A percentile compares a stretch with the other conserved stretches of the same genome.
phyloP scores from a whole-genome alignment of 2,888 invertebrate genomes.

The Merodon equestris region DNA sequence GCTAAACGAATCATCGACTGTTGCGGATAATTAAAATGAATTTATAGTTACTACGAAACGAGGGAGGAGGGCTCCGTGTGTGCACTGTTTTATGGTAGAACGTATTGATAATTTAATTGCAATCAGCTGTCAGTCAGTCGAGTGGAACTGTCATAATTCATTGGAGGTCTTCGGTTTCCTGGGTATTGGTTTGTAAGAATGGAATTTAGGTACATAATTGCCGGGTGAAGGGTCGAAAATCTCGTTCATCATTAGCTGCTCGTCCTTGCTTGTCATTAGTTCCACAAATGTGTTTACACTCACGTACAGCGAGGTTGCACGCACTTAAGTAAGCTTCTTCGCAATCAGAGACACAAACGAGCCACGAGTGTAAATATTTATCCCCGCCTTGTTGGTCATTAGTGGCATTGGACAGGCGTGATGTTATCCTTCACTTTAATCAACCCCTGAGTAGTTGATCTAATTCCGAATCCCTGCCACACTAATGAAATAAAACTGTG shows the following conservation, averaged over 20 bases:
- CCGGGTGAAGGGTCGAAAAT: background rate
- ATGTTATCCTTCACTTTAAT: background rate
- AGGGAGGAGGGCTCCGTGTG: slow-evolving; percentile 15
- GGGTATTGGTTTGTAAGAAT: background rate
- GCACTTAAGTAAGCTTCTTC: background rate
- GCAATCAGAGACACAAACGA: slow-evolving; percentile 22
- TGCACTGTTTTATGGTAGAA: slow-evolving; percentile 36
- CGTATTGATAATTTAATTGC: slow-evolving; percentile 48
- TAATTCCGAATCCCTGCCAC: too few relatives aligned
- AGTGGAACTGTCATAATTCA: slow-evolving; percentile 26
- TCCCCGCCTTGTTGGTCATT: slow-evolving; percentile 28
- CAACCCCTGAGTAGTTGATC: slow-evolving; percentile 2
- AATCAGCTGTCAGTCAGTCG: slow-evolving; percentile 45
- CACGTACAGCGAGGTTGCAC: too few relatives aligned
- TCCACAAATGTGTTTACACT: background rate
- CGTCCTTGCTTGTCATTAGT: background rate
- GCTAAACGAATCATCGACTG: slow-evolving; percentile 12
- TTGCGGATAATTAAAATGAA: slow-evolving; percentile 58
- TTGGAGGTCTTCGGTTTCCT: background rate
- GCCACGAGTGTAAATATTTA: slow-evolving; percentile 35
- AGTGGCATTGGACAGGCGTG: slow-evolving; percentile 9
- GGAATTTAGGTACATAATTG: background rate
- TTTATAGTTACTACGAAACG: slow-evolving; percentile 53
- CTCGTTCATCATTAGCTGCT: too few relatives aligned
- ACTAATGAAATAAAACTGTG: slow-evolving; percentile 2